Percentiles rank a stretch among this genome's conserved stretches.
Evolutionary conservation across 1,140 invertebrate genomes (phyloP).

Genomic region (Drosophila serrata): DNA sequence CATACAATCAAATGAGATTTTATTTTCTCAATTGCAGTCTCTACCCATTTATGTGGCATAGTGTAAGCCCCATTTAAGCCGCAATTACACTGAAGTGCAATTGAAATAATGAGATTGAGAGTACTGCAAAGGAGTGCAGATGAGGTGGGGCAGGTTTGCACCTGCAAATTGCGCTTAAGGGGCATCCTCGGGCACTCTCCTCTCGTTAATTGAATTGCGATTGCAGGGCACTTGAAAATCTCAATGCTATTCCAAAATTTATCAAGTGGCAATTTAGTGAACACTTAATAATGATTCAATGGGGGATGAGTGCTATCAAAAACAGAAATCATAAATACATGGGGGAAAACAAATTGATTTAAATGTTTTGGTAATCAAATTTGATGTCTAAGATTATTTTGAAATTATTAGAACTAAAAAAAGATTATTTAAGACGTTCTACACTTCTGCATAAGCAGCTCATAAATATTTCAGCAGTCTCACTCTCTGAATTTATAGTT

Average conservation of each 20-base stretch:
- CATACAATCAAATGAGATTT: conserved; percentile 11
- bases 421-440: not conserved
- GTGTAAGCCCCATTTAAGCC: conserved; percentile 39
- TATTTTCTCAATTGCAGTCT: not conserved
- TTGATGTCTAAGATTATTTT: not conserved
- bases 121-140: conserved; percentile 3
- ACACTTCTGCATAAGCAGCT: not conserved
- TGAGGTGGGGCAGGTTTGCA: conserved; percentile 3
- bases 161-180: conserved; percentile 5
- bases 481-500: not conserved
- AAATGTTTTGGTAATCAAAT: not conserved
- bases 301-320: not conserved
- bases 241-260: conserved; percentile 9
- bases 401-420: no score
- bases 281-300: conserved; percentile 34
- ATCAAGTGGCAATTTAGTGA: conserved; percentile 40
- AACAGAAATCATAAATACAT: not conserved
- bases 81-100: conserved; percentile 62
- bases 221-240: conserved; percentile 24
- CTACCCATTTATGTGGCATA: conserved; percentile 6
- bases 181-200: not conserved
- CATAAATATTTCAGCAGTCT: not conserved
- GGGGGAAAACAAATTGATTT: not conserved
- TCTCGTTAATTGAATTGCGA: conserved; percentile 53
- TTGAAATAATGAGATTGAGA: conserved; percentile 49